Evolutionary conservation across 2,888 invertebrate genomes (phyloP).

Genomic region (Frankliniella fusca): DNA sequence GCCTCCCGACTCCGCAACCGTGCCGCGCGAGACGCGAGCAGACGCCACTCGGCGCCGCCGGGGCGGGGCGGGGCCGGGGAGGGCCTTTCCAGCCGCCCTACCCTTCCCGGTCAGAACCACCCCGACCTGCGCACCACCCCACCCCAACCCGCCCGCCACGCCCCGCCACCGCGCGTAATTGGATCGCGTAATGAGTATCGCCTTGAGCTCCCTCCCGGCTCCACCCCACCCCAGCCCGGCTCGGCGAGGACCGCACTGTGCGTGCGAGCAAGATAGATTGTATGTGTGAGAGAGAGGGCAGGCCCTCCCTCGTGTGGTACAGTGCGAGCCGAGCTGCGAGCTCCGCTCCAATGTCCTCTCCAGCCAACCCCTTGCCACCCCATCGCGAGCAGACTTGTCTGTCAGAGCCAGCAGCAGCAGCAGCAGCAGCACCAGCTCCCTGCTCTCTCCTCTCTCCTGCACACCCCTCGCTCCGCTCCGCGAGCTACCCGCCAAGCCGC

Average conservation of each 20-base stretch:
- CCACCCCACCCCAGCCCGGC: no score
- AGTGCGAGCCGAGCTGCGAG: no score
- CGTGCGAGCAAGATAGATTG: not conserved
- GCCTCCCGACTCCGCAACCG: not conserved
- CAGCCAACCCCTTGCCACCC: no score
- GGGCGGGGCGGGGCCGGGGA: not conserved
- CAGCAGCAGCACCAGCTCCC: no score
- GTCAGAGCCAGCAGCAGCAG: no score
- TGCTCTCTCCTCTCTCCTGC: not conserved
- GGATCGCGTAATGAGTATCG: not conserved
- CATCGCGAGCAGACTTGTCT: no score
- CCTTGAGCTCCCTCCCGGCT: not conserved
- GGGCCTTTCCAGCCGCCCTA: not conserved
- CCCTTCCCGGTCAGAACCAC: no score
- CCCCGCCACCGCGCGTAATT: not conserved
- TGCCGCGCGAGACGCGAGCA: not conserved
- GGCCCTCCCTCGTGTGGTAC: no score
- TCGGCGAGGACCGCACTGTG: not conserved
- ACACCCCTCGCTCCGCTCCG: not conserved
- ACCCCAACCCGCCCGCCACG: not conserved
- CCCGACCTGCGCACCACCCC: not conserved
- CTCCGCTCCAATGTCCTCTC: no score
- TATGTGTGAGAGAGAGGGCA: not conserved
- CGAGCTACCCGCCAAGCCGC: no score
- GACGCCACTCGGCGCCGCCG: not conserved